These are phyloP conservation scores for Psittacula cyanocephala DNA, from an alignment of 2,113 vertebrate species.

Conservation along the genomic window DNA sequence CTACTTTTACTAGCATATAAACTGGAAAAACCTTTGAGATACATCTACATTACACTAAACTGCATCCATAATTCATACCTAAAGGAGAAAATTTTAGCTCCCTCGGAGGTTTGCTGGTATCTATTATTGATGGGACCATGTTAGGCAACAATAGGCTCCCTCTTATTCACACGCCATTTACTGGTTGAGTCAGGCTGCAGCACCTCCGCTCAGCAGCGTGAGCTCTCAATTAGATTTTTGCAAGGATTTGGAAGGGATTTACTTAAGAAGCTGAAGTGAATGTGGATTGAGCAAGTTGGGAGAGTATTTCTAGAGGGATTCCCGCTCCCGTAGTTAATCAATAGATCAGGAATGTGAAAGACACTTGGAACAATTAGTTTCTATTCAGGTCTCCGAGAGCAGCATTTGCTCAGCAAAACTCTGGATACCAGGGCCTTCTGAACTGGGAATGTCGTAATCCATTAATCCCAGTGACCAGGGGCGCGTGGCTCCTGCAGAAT, in stretches of 20 bases:
- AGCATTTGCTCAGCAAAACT: background rate
- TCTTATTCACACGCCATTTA: constrained; percentile 81
- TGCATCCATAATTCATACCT: constrained; percentile 92
- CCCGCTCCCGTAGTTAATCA: constrained; percentile 12
- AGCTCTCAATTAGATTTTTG: constrained; percentile 74
- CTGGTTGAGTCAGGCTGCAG: constrained; percentile 48
- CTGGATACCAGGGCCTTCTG: background rate
- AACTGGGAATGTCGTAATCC: accelerated
- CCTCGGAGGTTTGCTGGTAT: constrained; percentile 77
- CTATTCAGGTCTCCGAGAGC: background rate
- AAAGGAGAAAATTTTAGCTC: constrained; percentile 84
- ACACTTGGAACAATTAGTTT: background rate
- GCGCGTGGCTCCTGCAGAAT: background rate
- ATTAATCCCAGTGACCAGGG: background rate
- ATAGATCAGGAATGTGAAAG: constrained; percentile 11
- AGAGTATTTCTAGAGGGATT: constrained; percentile 46
- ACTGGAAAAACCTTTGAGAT: constrained; percentile 77
- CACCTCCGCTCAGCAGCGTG: constrained; percentile 72
- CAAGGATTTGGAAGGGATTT: constrained; percentile 70
- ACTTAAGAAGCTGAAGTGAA: constrained; percentile 63
- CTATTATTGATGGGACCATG: constrained; percentile 88
- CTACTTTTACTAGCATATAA: constrained; percentile 80
- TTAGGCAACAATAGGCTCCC: constrained; percentile 76
- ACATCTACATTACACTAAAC: constrained; percentile 82
- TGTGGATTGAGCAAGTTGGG: constrained; percentile 48